Evolutionary conservation across 2,113 vertebrate genomes (phyloP).

Genomic region (Gobiocypris rarus): DNA sequence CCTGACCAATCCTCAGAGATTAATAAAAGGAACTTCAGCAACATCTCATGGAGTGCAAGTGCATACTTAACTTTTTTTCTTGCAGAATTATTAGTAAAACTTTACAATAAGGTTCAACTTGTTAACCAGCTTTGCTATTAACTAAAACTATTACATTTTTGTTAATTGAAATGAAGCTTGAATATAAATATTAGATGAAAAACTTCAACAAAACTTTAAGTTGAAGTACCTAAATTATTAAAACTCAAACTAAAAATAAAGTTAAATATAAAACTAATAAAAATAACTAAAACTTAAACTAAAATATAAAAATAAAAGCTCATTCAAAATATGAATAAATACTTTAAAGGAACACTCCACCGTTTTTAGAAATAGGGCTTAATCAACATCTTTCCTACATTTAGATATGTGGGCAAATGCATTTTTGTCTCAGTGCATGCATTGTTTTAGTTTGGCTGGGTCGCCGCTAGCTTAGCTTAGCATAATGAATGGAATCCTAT

Average conservation of each 20-base stretch:
- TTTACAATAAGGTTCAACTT: background rate
- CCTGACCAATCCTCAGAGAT: background rate
- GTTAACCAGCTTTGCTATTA: background rate
- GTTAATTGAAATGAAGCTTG: background rate
- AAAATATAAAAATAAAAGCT: background rate
- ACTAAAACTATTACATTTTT: background rate
- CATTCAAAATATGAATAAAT: background rate
- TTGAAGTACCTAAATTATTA: background rate
- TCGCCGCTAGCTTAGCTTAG: too few relatives aligned
- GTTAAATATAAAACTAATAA: background rate
- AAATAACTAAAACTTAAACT: background rate
- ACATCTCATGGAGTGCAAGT: background rate
- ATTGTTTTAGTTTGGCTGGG: too few relatives aligned
- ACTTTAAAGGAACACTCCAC: too few relatives aligned
- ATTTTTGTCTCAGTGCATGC: too few relatives aligned
- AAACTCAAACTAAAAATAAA: background rate
- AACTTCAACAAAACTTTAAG: too few relatives aligned
- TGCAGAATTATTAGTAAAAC: background rate
- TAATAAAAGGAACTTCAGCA: conserved; percentile 5
- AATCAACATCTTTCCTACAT: too few relatives aligned
- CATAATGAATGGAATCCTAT: too few relatives aligned
- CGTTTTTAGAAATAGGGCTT: too few relatives aligned
- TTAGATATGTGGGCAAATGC: too few relatives aligned
- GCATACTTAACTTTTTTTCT: background rate
- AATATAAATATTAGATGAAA: background rate